These are phyloP conservation scores for Dasysyrphus tricinctus DNA, from an alignment of 2,888 invertebrate genomes.

Conservation along the genomic window DNA sequence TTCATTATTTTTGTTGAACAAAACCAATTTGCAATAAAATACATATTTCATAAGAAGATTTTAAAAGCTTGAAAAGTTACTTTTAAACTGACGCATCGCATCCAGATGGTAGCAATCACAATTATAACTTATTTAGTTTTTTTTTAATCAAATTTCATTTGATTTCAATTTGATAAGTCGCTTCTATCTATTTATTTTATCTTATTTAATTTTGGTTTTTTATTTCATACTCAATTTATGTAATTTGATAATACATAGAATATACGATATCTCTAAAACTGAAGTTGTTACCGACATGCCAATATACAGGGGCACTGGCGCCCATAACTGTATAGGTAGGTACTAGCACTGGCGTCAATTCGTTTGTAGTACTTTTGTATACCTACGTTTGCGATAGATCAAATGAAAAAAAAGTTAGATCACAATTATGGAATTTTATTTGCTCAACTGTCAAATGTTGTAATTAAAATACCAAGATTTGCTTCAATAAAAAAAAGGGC, in stretches of 20 bases:
- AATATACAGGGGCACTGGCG: neutral
- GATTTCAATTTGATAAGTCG: neutral
- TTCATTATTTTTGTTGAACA: no score
- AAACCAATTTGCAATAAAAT: no score
- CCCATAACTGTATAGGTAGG: neutral
- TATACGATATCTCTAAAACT: neutral
- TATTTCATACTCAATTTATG: no score
- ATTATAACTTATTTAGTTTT: no score
- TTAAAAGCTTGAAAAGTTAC: no score
- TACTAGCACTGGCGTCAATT: neutral
- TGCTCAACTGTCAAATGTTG: neutral
- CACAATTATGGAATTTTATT: neutral
- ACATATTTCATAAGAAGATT: no score
- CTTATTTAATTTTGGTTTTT: neutral
- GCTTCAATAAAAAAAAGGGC: neutral
- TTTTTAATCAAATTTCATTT: neutral
- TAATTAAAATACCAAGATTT: neutral
- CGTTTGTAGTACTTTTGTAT: neutral
- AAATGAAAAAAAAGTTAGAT: slow-evolving; percentile 4
- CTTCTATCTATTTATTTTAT: slow-evolving; percentile 2
- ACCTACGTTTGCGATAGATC: neutral
- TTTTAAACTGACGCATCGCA: no score
- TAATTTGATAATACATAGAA: neutral
- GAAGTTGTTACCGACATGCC: neutral
- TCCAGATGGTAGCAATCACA: no score